Evolutionary conservation across 37 sponge, comb jelly and placozoan species (phyloP), one percentile per base, ranked within the genome.

Genomic region (Theonella swinhoei): DNA sequence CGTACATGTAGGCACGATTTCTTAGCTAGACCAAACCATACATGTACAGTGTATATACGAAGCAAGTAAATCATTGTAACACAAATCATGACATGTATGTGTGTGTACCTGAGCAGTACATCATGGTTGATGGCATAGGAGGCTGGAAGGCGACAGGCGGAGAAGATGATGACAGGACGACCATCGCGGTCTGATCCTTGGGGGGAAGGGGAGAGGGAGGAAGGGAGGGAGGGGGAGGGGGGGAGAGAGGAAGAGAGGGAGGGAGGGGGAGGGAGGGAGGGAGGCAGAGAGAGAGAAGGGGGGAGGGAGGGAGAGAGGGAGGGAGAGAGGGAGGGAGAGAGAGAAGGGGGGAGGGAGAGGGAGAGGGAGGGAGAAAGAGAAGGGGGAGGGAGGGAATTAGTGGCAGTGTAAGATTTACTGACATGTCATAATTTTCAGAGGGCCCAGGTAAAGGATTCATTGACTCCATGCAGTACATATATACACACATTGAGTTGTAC

Each of bases 131-230:
- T 87, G 60, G 26, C 68, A 61, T 87, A 92, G 31, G 77, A 67
- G 33, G 80, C 72, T 0, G 92, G 92, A 1, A 92, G 80, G 0
- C 88, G 75, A 65, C 92, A 92, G 31, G 88, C 79, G 20, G 92
- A 92, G 64, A 92, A 75, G 33, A 87, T 81, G 11, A 92, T 84
- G 22, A 92, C 92, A 2, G 88, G 88, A 26, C 92, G 70, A 62
- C 88, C 83, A 72, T 86, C 83, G 24, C 74, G 78, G 39, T 92
- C 92, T 67, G 87, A 62, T 69, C 86, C 91, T 90, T 67, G 28
- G 41, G 35, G 74, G 39, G n/a, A 42, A 40, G 2, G 31, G 32
- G 39, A 35, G 71, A 30, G 39, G 19, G 30, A 65, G 14, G 11
- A 69, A 47, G 1, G 19, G 66, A 65, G 68, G 22, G 5, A 30